Conservation (phyloP, 2,113 vertebrate species). For the Meriones unguiculatus region DNA sequence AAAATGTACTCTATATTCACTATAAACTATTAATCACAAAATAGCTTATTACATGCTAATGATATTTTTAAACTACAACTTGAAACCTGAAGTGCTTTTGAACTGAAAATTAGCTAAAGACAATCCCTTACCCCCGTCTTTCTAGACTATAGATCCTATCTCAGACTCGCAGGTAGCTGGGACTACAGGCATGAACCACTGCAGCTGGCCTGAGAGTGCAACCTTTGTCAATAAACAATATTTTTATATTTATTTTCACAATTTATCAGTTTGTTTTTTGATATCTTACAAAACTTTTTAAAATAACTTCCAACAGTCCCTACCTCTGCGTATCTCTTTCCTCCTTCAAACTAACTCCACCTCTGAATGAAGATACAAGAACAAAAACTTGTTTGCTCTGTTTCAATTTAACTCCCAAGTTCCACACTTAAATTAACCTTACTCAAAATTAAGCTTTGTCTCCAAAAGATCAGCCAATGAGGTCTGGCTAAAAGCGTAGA, state of each 20-base stretch:
- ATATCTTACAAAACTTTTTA: neutral
- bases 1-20: constrained; percentile 27
- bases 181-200: neutral
- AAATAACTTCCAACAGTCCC: neutral
- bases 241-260: constrained; percentile 6
- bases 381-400: neutral
- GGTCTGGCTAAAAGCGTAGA: neutral
- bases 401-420: neutral
- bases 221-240: neutral
- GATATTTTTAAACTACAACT: constrained; percentile 24
- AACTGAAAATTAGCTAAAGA: neutral
- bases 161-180: neutral
- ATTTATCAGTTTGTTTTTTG: neutral
- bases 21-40: constrained; percentile 3
- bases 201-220: neutral
- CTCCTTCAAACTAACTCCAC: neutral
- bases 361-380: neutral
- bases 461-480: constrained; percentile 3
- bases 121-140: neutral
- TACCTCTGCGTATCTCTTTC: neutral
- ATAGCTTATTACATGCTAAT: neutral
- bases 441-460: constrained; percentile 19
- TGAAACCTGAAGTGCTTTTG: neutral
- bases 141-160: neutral
- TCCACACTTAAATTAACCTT: constrained; percentile 3